phyloP scores from a whole-genome alignment of 35 echinoderm and acorn worm genomes.

The Ptychodera flava region DNA sequence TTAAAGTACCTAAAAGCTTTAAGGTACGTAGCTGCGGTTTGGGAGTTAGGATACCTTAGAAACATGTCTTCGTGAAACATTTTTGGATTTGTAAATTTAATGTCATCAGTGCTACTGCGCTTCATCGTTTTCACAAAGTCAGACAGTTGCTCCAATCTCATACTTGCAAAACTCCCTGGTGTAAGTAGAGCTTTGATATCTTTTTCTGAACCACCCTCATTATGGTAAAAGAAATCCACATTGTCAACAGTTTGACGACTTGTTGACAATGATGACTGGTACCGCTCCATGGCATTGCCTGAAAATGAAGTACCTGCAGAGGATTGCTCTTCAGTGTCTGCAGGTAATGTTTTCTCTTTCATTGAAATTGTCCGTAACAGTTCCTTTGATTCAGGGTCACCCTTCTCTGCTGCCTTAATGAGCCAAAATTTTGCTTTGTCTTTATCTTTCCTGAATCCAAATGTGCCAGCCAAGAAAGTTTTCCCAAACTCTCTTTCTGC shows the following conservation, averaged over 20 bases:
- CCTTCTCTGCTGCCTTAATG: not conserved
- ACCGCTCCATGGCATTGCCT: too few relatives aligned
- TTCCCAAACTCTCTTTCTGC: not conserved
- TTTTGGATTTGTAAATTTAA: not conserved
- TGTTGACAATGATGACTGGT: too few relatives aligned
- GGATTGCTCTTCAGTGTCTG: too few relatives aligned
- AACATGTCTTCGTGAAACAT: not conserved
- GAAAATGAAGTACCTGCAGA: too few relatives aligned
- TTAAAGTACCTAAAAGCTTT: not conserved
- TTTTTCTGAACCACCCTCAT: too few relatives aligned
- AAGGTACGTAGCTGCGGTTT: not conserved
- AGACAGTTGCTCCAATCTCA: not conserved
- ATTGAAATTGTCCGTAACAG: not conserved
- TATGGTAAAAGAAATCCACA: too few relatives aligned
- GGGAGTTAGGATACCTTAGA: not conserved
- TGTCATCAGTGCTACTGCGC: not conserved
- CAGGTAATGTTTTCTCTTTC: not conserved
- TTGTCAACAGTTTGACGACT: too few relatives aligned
- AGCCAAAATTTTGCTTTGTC: not conserved
- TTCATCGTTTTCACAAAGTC: not conserved
- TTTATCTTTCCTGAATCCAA: not conserved
- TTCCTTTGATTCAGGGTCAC: not conserved
- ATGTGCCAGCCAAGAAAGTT: not conserved
- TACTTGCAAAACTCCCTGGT: not conserved
- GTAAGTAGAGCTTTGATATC: not conserved